Conservation (phyloP, 2,888 invertebrate genomes). For the Gortyna flavago region DNA sequence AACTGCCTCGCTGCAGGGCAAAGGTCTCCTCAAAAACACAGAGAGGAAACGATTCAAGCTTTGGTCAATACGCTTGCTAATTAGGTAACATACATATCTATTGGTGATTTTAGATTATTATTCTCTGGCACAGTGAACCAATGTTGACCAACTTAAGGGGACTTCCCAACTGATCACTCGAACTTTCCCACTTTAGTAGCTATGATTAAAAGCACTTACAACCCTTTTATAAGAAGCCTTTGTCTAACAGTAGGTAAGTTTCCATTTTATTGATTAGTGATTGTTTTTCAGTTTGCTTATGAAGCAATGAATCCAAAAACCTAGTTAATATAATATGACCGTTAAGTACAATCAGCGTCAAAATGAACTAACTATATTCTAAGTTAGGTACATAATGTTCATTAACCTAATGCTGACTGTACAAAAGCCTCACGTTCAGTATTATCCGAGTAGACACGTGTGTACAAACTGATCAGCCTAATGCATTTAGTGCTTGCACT, state of each 20-base stretch:
- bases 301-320: neutral
- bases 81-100: neutral
- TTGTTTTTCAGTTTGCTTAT: too few species aligned
- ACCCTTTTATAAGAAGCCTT: neutral
- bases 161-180: neutral
- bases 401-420: neutral
- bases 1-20: neutral
- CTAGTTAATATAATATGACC: too few species aligned
- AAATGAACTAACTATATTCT: neutral
- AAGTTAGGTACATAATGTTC: neutral
- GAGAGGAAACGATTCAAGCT: neutral
- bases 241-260: neutral
- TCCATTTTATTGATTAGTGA: neutral
- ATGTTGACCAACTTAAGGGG: neutral
- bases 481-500: conserved; percentile 34
- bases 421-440: neutral
- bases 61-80: neutral
- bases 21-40: neutral
- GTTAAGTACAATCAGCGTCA: neutral
- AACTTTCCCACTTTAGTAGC: neutral
- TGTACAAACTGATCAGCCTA: conserved; percentile 14
- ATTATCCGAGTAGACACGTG: neutral
- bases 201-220: neutral
- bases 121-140: neutral
- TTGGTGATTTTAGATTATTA: neutral